These are phyloP conservation scores for Rhamnusium bicolor DNA, from an alignment of 2,888 invertebrate species.

Conservation along the genomic window DNA sequence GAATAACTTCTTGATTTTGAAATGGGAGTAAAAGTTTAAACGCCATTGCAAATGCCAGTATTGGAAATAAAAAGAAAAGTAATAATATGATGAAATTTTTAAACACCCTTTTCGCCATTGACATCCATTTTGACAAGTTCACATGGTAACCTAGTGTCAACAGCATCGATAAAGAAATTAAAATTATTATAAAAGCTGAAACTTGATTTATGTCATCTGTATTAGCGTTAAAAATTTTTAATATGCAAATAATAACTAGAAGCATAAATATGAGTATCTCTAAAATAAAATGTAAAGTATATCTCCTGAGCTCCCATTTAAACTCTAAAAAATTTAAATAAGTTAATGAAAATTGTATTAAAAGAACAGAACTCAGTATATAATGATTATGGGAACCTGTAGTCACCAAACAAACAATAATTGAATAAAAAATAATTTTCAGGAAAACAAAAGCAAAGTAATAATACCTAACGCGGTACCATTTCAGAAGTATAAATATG, in stretches of 20 bases:
- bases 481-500: slow-evolving; percentile 18
- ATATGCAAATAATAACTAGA: not conserved
- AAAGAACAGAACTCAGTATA: not conserved
- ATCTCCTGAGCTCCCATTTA: not conserved
- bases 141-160: slow-evolving; percentile 23
- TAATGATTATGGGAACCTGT: not conserved
- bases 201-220: not conserved
- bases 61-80: slow-evolving; percentile 21
- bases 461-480: slow-evolving; percentile 14
- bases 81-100: slow-evolving; percentile 19
- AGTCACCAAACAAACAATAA: not conserved
- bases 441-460: slow-evolving; percentile 14
- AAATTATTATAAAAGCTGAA: slow-evolving; percentile 18
- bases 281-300: slow-evolving; percentile 28
- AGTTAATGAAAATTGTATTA: not conserved
- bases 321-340: slow-evolving; percentile 17
- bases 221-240: not conserved
- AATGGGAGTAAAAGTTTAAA: slow-evolving; percentile 11
- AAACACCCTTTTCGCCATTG: slow-evolving; percentile 29
- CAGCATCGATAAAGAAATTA: slow-evolving; percentile 19
- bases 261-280: slow-evolving; percentile 12
- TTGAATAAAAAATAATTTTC: slow-evolving; percentile 11
- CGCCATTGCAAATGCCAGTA: slow-evolving; percentile 11
- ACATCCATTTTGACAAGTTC: slow-evolving; percentile 26
- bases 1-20: not conserved